Evolutionary conservation across 2,797 vertebrate genomes (phyloP).

Genomic region (Astyanax mexicanus): DNA sequence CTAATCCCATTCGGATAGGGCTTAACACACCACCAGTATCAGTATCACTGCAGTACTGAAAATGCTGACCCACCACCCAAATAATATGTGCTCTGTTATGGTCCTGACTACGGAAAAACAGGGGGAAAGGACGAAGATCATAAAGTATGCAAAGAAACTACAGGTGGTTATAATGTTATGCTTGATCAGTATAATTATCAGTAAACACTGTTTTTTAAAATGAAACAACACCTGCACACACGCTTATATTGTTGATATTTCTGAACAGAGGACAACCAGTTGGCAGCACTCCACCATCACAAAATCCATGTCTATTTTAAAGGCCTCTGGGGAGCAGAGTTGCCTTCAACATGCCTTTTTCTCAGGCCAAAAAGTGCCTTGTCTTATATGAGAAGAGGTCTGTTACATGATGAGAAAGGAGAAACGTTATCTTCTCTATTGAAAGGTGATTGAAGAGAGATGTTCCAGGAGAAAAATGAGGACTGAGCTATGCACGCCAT

Average conservation of each 20-base stretch:
- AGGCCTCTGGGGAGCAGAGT: background rate
- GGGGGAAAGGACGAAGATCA: too few species aligned
- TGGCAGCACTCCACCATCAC: background rate
- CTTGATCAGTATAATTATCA: too few species aligned
- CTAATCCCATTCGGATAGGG: too few species aligned
- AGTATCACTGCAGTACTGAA: too few species aligned
- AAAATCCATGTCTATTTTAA: constrained; percentile 5
- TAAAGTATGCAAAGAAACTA: too few species aligned
- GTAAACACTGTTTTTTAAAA: too few species aligned
- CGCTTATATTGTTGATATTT: background rate
- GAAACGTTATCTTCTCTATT: background rate
- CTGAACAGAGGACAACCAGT: background rate
- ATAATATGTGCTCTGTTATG: too few species aligned
- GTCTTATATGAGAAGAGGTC: background rate
- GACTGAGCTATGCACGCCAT: background rate
- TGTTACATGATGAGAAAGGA: background rate
- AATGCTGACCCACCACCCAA: too few species aligned
- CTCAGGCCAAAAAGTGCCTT: constrained; percentile 1
- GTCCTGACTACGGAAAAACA: too few species aligned
- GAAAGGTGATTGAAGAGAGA: background rate
- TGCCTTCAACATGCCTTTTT: background rate
- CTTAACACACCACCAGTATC: too few species aligned
- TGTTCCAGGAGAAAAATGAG: constrained; percentile 1
- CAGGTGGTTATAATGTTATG: too few species aligned
- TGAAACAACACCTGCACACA: constrained; percentile 2